These are phyloP conservation scores for Ciconia stormi DNA, from an alignment of 2,113 vertebrate species.

Conservation along the genomic window DNA sequence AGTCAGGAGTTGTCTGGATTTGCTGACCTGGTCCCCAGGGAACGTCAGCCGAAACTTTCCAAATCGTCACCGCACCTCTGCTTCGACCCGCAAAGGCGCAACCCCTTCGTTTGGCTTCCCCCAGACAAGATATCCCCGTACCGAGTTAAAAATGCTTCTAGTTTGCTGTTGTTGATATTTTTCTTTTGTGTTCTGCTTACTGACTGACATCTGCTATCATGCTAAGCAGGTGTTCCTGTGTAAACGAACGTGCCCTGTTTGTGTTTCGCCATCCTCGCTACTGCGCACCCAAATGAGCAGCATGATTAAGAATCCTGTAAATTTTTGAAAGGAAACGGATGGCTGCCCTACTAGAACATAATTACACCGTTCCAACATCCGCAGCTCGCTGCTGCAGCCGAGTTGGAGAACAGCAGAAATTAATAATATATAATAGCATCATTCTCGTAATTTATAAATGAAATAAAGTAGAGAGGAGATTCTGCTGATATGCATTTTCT, in stretches of 20 bases:
- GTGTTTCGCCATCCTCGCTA: conserved; percentile 92
- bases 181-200: conserved; percentile 88
- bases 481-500: conserved; percentile 87
- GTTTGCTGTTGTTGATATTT: conserved; percentile 80
- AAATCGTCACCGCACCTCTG: background rate
- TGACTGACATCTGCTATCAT: conserved; percentile 99
- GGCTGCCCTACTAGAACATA: conserved; percentile 99
- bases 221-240: conserved; percentile 99
- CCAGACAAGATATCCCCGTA: conserved; percentile 25
- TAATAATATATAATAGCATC: conserved; percentile 99
- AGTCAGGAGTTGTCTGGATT: background rate
- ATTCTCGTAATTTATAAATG: conserved; percentile 99
- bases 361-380: conserved; percentile 97
- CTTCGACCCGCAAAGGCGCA: background rate
- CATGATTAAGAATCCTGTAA: conserved; percentile 99
- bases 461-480: conserved; percentile 94
- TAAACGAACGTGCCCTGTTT: conserved; percentile 98
- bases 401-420: conserved; percentile 94
- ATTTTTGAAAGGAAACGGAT: conserved; percentile 99
- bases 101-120: conserved; percentile 26
- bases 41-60: background rate
- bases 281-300: conserved; percentile 97
- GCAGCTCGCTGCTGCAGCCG: conserved; percentile 84
- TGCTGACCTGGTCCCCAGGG: background rate
- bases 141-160: conserved; percentile 64